Percentiles rank a stretch among this genome's conserved stretches.
phyloP scores from a whole-genome alignment of 2,888 invertebrate species.

The Esperia sulphurella region DNA sequence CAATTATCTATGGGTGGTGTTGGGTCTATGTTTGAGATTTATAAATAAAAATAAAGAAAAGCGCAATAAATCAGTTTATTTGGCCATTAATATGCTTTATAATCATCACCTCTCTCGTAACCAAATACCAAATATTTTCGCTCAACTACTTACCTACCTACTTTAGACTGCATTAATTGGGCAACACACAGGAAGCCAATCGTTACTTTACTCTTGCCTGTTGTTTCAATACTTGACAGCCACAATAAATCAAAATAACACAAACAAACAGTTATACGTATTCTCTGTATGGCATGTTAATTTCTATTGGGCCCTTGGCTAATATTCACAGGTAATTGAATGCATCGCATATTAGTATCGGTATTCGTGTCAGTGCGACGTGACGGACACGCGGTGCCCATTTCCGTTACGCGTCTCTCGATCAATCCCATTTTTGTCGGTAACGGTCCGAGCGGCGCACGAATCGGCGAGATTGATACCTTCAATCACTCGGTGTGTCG shows the following conservation, averaged over 20 bases:
- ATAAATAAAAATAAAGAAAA: too few relatives aligned
- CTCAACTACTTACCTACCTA: too few relatives aligned
- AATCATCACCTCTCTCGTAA: too few relatives aligned
- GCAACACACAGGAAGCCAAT: slow-evolving; percentile 17
- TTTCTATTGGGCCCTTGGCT: slow-evolving; percentile 40
- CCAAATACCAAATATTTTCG: too few relatives aligned
- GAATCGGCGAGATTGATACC: slow-evolving; percentile 72
- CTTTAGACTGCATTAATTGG: not conserved
- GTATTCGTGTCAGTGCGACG: slow-evolving; percentile 69
- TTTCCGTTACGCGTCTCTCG: slow-evolving; percentile 73
- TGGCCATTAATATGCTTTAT: too few relatives aligned
- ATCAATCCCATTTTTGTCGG: slow-evolving; percentile 62
- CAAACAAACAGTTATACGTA: slow-evolving; percentile 28
- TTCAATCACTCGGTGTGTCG: slow-evolving; percentile 67
- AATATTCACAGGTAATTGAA: slow-evolving; percentile 60
- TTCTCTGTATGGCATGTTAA: slow-evolving; percentile 42
- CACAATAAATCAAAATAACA: slow-evolving; percentile 32
- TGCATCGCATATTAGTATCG: slow-evolving; percentile 58
- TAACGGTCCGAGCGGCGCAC: slow-evolving; percentile 71
- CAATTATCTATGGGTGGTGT: too few relatives aligned
- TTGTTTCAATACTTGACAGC: slow-evolving; percentile 27
- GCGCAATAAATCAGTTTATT: too few relatives aligned
- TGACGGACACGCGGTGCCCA: slow-evolving; percentile 64
- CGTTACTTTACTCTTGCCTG: slow-evolving; percentile 20
- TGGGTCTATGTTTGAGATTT: too few relatives aligned